These are phyloP conservation scores for Stylophora pistillata DNA, from an alignment of 64 coral and sea anemone species.

Conservation along the genomic window DNA sequence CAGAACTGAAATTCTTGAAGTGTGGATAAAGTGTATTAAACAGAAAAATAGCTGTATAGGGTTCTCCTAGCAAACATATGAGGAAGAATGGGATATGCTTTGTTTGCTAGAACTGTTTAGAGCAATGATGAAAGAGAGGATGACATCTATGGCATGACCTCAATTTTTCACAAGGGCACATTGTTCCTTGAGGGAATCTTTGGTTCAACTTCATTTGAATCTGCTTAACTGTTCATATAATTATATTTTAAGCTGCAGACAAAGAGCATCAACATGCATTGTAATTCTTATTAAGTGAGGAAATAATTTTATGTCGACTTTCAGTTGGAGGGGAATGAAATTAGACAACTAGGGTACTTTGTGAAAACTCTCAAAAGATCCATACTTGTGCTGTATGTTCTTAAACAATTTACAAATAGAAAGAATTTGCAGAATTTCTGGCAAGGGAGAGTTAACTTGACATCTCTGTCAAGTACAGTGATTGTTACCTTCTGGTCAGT, in stretches of 20 bases:
- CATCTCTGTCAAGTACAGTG: too few species aligned
- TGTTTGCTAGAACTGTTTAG: neutral
- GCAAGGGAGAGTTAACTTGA: too few species aligned
- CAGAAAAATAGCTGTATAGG: neutral
- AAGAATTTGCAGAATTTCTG: too few species aligned
- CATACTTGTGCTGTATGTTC: neutral
- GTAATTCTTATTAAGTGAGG: neutral
- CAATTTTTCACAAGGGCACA: neutral
- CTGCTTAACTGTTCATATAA: neutral
- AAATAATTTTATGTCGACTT: neutral
- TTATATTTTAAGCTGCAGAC: neutral
- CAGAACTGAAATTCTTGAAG: neutral
- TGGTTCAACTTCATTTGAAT: neutral
- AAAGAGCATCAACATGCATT: neutral
- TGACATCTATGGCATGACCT: neutral
- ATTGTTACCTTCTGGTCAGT: too few species aligned
- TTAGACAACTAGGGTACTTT: neutral
- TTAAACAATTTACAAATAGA: too few species aligned
- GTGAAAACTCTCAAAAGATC: neutral
- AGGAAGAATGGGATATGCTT: neutral
- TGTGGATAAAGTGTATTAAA: neutral
- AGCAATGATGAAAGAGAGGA: neutral
- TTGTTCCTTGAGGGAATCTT: neutral
- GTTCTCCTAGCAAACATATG: neutral
- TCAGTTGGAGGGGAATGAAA: neutral